Conservation (phyloP, 2,113 vertebrate species). For the Meriones unguiculatus region DNA sequence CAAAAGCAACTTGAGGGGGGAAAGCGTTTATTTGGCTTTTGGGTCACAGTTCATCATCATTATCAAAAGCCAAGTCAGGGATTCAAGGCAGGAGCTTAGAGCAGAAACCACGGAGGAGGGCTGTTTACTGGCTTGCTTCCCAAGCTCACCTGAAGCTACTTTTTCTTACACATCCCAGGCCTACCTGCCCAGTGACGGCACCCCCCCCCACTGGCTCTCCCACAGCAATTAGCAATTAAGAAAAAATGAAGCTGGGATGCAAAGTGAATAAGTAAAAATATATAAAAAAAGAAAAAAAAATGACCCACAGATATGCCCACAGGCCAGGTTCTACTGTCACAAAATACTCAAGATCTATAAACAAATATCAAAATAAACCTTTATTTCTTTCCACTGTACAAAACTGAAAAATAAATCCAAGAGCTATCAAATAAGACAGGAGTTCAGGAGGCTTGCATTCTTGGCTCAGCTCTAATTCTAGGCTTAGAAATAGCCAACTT, state of each 20-base stretch:
- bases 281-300: background rate
- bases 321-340: background rate
- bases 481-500: slow-evolving; percentile 18
- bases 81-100: background rate
- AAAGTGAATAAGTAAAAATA: too few species aligned
- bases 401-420: background rate
- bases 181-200: background rate
- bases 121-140: background rate
- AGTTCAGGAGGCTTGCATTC: background rate
- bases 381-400: background rate
- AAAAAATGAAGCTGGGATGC: background rate
- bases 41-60: background rate
- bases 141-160: background rate
- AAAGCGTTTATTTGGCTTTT: background rate
- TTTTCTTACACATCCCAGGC: background rate
- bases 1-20: background rate
- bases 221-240: background rate
- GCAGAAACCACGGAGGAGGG: background rate
- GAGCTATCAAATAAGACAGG: background rate
- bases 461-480: background rate
- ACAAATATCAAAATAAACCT: slow-evolving; percentile 41
- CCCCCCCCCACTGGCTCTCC: background rate
- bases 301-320: background rate
- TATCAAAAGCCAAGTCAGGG: background rate
- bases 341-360: background rate